Evolutionary conservation across 2,113 vertebrate species (phyloP), one percentile per base, ranked within the genome.

Genomic region (Hirundichthys speculiger): DNA sequence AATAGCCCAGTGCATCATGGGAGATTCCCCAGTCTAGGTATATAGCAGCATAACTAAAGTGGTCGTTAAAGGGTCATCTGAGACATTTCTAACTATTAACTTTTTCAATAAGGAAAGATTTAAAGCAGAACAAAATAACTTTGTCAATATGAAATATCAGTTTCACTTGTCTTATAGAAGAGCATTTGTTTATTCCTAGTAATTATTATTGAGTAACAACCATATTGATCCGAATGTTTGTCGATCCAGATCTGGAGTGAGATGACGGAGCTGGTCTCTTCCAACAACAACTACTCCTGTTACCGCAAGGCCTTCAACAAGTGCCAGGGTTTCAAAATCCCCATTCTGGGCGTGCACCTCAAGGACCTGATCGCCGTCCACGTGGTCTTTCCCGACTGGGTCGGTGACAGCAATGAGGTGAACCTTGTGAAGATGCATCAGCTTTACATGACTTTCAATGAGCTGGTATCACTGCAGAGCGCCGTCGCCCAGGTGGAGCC

Each of bases 391-490:
- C 94, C 96, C 55, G 97, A 99, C 80, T 96, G 95, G 95, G 90
- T 92, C 34, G 93, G 94, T 30, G 93, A 94, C 39, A 91, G 94
- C 38, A 93, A 92, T 68, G 95, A 96, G 90, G 93, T 98, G 55
- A 98, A 99, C 79, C 93, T 98, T 59, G 96, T 94, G 82, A 99
- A 99, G 91, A 98, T 99, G 97, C 96, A 98, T 79, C 97, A 99
- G 81, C 94, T 99, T 51, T 98, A 96, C 38, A 90, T 95, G 71
- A 99, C 96, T 67, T 93, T 98, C 88, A 98, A 92, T 50, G 97
- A 99, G 86, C 90, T 99, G 85, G 94, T 97, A 82, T 94, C 95
- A 0, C 86, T 99, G 41, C 97, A 98, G 91, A 96, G 90, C 13
- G 89, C 93, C 5, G 92, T 92, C 40, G 93, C 94, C 64, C 96